These are phyloP conservation scores for Cosmopolites sordidus DNA, from an alignment of 2,888 invertebrate species.

Conservation along the genomic window DNA sequence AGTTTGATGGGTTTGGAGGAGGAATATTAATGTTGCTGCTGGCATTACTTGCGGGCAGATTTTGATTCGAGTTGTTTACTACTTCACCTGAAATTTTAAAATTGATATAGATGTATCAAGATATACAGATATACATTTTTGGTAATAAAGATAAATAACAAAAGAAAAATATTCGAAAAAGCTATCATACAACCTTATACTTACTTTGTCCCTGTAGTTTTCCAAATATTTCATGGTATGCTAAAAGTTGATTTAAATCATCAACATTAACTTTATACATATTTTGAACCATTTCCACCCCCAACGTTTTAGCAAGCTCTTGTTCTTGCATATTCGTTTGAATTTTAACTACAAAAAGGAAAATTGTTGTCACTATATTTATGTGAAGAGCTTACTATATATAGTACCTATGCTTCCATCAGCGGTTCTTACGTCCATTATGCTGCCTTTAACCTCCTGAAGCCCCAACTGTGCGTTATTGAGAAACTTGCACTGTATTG, in stretches of 20 bases:
- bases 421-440: conserved; percentile 61
- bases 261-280: conserved; percentile 75
- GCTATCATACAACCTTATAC: too few relatives aligned
- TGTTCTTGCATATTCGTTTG: conserved; percentile 60
- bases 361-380: too few relatives aligned
- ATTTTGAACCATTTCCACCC: conserved; percentile 71
- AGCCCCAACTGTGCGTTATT: conserved; percentile 43
- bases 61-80: conserved; percentile 23
- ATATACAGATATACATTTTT: too few relatives aligned
- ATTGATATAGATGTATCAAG: too few relatives aligned
- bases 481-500: conserved; percentile 50
- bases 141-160: too few relatives aligned
- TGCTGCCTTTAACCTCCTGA: conserved; percentile 48
- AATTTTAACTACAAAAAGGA: conserved; percentile 55
- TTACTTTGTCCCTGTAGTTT: conserved; percentile 55
- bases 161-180: too few relatives aligned
- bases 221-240: conserved; percentile 82
- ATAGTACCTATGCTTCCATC: conserved; percentile 59
- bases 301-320: conserved; percentile 57
- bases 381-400: too few relatives aligned
- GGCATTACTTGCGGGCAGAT: conserved; percentile 10
- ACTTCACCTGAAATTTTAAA: conserved; percentile 26
- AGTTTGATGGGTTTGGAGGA: conserved; percentile 25
- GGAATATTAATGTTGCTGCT: conserved; percentile 26
- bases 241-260: conserved; percentile 76